Evolutionary conservation across 2,113 vertebrate genomes (phyloP).

Genomic region (Esox niger): DNA sequence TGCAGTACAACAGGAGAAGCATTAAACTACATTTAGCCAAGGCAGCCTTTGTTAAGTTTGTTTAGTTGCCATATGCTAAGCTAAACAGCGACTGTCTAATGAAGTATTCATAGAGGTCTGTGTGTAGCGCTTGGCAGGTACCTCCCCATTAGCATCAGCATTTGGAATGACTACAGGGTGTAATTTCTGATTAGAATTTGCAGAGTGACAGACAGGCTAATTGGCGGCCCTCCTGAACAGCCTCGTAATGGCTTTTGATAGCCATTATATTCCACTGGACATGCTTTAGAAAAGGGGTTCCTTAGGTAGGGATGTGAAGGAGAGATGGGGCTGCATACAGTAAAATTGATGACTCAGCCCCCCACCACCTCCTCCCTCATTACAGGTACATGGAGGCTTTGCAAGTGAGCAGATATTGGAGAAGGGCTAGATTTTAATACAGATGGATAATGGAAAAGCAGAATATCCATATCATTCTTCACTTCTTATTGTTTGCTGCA

Average conservation of each 20-base stretch:
- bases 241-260: constrained; percentile 52
- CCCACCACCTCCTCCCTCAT: not conserved
- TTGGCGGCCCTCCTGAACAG: constrained; percentile 52
- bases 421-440: too few relatives aligned
- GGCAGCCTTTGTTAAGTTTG: not conserved
- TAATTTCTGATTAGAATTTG: constrained; percentile 63
- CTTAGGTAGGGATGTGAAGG: constrained; percentile 21
- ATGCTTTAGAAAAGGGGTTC: constrained; percentile 44
- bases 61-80: not conserved
- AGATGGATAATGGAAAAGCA: too few relatives aligned
- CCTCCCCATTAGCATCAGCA: constrained; percentile 52
- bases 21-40: too few relatives aligned
- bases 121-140: constrained; percentile 48
- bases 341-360: constrained; percentile 16
- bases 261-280: constrained; percentile 58
- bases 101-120: constrained; percentile 40
- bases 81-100: constrained; percentile 12
- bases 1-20: too few relatives aligned
- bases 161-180: constrained; percentile 63
- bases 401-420: too few relatives aligned
- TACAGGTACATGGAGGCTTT: too few relatives aligned
- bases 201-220: constrained; percentile 59
- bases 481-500: too few relatives aligned
- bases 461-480: too few relatives aligned
- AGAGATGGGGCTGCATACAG: not conserved